These are phyloP conservation scores for Neopelma chrysocephalum DNA, from an alignment of 2,797 vertebrate species.

Conservation along the genomic window DNA sequence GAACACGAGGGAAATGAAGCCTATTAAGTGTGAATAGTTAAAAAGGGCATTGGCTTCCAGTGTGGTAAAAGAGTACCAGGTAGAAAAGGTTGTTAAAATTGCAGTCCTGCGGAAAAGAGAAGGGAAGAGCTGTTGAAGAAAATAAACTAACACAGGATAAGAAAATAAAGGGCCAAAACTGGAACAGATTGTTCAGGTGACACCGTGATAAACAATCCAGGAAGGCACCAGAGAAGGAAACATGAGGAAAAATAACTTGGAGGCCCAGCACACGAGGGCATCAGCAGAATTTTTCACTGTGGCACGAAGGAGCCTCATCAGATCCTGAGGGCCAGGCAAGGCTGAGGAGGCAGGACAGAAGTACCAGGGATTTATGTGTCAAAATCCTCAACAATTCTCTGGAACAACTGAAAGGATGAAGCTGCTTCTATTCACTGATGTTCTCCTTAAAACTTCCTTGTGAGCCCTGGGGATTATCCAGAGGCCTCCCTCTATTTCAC, in stretches of 20 bases:
- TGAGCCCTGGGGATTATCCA: not conserved
- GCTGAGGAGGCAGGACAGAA: not conserved
- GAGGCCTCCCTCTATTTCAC: not conserved
- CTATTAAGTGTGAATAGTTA: slow-evolving; percentile 22
- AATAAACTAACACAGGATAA: not conserved
- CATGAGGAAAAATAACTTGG: not conserved
- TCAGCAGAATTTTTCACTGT: not conserved
- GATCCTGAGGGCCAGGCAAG: not conserved
- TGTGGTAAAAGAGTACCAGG: not conserved
- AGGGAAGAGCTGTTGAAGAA: not conserved
- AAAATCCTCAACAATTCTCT: not conserved
- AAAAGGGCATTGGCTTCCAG: slow-evolving; percentile 15
- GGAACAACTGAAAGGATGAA: not conserved
- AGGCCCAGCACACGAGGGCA: not conserved
- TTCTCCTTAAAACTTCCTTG: not conserved
- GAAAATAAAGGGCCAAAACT: not conserved
- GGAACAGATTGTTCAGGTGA: not conserved
- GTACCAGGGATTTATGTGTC: not conserved
- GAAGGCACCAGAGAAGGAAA: not conserved
- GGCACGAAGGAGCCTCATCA: not conserved
- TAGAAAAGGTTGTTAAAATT: slow-evolving; percentile 2
- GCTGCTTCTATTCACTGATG: not conserved
- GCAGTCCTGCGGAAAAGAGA: not conserved
- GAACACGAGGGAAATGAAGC: not conserved
- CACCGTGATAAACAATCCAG: not conserved